A percentile compares a stretch with the other conserved stretches of the same genome.
phyloP scores from a whole-genome alignment of 2,888 invertebrate genomes.

The Taphrorychus bicolor region DNA sequence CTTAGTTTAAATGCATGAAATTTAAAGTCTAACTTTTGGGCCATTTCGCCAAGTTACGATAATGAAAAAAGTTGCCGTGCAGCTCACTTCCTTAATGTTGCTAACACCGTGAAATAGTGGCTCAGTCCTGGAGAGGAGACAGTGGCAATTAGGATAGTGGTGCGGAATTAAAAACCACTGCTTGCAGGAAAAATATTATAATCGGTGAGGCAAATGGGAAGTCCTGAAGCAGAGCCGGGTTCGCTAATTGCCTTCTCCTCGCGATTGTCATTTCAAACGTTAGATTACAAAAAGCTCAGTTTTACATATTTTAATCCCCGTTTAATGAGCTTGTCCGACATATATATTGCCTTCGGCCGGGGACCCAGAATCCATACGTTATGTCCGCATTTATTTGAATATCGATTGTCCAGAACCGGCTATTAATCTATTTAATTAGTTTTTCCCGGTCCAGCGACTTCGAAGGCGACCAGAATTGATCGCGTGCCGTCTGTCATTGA shows the following conservation, averaged over 20 bases:
- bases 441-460: slow-evolving; percentile 56
- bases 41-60: background rate
- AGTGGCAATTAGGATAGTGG: slow-evolving; percentile 3
- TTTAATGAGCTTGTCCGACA: slow-evolving; percentile 29
- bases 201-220: background rate
- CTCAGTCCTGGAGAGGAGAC: background rate
- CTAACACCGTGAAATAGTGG: background rate
- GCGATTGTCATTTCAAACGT: background rate
- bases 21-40: slow-evolving; percentile 6
- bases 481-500: slow-evolving; percentile 56
- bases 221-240: background rate
- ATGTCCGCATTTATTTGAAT: slow-evolving; percentile 52
- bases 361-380: slow-evolving; percentile 39
- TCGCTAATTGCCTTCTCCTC: background rate
- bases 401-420: slow-evolving; percentile 51
- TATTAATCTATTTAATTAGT: slow-evolving; percentile 60
- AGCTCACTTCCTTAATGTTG: slow-evolving; percentile 7
- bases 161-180: background rate
- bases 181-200: slow-evolving; percentile 4
- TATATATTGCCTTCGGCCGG: slow-evolving; percentile 25
- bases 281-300: background rate
- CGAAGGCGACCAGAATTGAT: slow-evolving; percentile 57
- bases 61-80: slow-evolving; percentile 15
- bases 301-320: slow-evolving; percentile 13
- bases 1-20: slow-evolving; percentile 6